phyloP scores from a whole-genome alignment of 37 sponge, comb jelly and placozoan species.

The Eunapius fragilis region DNA sequence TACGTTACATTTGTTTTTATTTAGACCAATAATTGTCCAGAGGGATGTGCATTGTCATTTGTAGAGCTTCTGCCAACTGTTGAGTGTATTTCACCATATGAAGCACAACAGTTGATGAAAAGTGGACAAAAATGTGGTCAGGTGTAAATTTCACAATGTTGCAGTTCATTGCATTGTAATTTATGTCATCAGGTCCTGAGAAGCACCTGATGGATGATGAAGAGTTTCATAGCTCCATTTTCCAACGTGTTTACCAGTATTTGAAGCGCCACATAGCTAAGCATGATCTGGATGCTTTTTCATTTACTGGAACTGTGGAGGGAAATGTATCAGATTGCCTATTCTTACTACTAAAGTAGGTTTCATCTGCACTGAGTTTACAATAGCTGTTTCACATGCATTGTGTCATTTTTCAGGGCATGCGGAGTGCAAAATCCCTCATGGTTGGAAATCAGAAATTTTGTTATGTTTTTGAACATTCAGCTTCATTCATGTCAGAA shows the following conservation, averaged over 20 bases:
- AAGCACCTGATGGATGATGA: conserved; percentile 50
- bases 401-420: neutral
- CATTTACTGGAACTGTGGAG: conserved; percentile 25
- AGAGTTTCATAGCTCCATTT: conserved; percentile 43
- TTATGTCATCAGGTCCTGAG: neutral
- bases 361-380: neutral
- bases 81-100: conserved; percentile 17
- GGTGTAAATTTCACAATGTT: neutral
- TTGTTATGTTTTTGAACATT: conserved; percentile 70
- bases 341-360: conserved; percentile 44
- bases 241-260: conserved; percentile 79
- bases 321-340: conserved; percentile 42
- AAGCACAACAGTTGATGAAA: conserved; percentile 6
- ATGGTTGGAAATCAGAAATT: conserved; percentile 77
- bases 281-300: conserved; percentile 48
- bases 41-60: conserved; percentile 26
- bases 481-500: conserved; percentile 69
- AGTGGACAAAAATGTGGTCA: conserved; percentile 2
- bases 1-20: neutral
- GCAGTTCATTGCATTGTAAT: neutral
- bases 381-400: neutral
- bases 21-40: conserved; percentile 8
- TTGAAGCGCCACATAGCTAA: conserved; percentile 20
- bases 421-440: conserved; percentile 68
- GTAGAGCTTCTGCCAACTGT: conserved; percentile 55